Percentiles rank a stretch among this genome's conserved stretches.
Conservation (phyloP, 2,888 invertebrate genomes). For the Vandiemenella viatica region DNA sequence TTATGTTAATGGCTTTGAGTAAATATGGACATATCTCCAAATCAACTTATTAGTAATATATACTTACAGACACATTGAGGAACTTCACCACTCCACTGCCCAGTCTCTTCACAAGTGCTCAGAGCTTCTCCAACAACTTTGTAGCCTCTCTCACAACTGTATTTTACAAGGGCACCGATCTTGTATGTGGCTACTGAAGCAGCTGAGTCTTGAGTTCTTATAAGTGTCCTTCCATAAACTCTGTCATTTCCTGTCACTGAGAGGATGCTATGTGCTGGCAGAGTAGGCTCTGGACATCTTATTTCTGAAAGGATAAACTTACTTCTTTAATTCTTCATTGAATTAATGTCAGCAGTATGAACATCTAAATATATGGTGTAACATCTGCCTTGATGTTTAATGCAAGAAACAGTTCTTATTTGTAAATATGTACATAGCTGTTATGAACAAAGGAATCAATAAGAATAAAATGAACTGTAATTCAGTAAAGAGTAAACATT, state of each 20-base stretch:
- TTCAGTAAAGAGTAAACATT: no score
- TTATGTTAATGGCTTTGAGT: no score
- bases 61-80: conserved; percentile 72
- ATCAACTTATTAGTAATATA: no score
- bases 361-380: no score
- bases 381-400: no score
- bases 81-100: conserved; percentile 69
- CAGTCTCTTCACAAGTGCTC: conserved; percentile 72
- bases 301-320: conserved; percentile 45
- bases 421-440: no score
- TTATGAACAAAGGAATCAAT: no score
- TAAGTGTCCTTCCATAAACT: conserved; percentile 70
- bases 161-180: conserved; percentile 73
- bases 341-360: not conserved
- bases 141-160: conserved; percentile 78
- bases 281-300: conserved; percentile 66
- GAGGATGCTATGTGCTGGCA: conserved; percentile 71
- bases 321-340: not conserved
- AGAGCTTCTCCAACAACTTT: conserved; percentile 73
- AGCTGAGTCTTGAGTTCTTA: conserved; percentile 54
- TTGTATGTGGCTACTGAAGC: conserved; percentile 57
- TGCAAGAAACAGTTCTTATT: no score
- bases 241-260: conserved; percentile 84
- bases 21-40: no score
- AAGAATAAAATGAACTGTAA: no score